Conservation (phyloP, 2,113 vertebrate species). For the Phrynosoma blainvillii region DNA sequence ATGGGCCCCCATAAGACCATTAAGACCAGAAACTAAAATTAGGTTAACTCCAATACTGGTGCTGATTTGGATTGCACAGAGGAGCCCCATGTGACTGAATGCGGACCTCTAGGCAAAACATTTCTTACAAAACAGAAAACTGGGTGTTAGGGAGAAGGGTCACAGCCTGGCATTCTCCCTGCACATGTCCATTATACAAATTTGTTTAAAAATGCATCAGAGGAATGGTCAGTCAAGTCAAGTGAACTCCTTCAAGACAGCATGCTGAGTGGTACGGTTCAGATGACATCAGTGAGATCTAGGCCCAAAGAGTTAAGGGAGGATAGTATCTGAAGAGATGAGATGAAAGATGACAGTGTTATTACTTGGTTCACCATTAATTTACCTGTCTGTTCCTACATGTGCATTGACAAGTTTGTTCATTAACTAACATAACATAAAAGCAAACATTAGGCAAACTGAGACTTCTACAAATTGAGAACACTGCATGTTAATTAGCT, state of each 20-base stretch:
- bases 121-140: background rate
- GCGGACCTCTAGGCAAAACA: background rate
- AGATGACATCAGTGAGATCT: background rate
- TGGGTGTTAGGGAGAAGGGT: no score
- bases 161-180: background rate
- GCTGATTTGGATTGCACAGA: background rate
- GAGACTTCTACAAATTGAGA: background rate
- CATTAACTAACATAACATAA: background rate
- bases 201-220: background rate
- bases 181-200: background rate
- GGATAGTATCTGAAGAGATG: background rate
- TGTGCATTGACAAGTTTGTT: background rate
- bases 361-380: constrained; percentile 11
- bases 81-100: background rate
- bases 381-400: background rate
- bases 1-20: background rate
- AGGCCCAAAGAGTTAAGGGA: background rate
- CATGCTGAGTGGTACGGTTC: background rate
- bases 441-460: background rate
- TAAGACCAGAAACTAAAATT: background rate
- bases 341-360: background rate
- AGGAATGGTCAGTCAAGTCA: background rate
- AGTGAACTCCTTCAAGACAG: background rate
- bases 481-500: background rate
- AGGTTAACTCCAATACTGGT: background rate